Evolutionary conservation across 53 echinoderm and acorn worm species (phyloP), one percentile per base, ranked within the genome.

Genomic region (Patiria pectinifera): DNA sequence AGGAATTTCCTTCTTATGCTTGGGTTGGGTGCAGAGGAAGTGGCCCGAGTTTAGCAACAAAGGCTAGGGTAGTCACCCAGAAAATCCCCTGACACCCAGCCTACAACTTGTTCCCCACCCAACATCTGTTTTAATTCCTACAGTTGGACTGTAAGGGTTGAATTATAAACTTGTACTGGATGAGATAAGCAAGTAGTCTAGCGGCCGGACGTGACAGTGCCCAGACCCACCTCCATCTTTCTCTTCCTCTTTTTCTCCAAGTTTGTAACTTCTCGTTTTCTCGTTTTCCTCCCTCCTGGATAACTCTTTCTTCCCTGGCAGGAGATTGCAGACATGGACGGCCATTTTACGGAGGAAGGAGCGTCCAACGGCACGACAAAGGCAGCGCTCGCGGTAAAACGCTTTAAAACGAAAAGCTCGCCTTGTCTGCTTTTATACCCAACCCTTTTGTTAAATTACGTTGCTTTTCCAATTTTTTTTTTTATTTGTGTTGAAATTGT

Each of bases 371-470:
- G 90, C 81, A 77, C 81, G 9, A 80, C 81, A 47, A 90, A 90
- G 77, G 69, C 90, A 26, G 81, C 69, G 66, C 79, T 90, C 46
- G 90, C 80, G 90, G 90, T 90, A 90, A 90, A 82, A 15, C 24
- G 78, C 44, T 66, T 22, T 14, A 72, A 48, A 59, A 48, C 53
- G 48, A 46, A 62, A 90, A 46, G 48, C 69, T 6, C 53, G 6
- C 23, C 63, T 86, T 43, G 66, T 18, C 85, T 21, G 49, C 45
- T 48, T 85, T 43, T 69, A 4, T 19, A 43, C 45, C 35, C 18
- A 11, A 4, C 5, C 11, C 66, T 9, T 71, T 16, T 15, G 3
- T 71, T 70, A 66, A 66, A 16, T 66, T 66, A 66, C 19, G 2
- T 66, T 66, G 66, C 66, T 66, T 6, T 66, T 53, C 53, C 15